Evolutionary conservation across 2,888 invertebrate genomes (phyloP).

Genomic region (Bibio marci): DNA sequence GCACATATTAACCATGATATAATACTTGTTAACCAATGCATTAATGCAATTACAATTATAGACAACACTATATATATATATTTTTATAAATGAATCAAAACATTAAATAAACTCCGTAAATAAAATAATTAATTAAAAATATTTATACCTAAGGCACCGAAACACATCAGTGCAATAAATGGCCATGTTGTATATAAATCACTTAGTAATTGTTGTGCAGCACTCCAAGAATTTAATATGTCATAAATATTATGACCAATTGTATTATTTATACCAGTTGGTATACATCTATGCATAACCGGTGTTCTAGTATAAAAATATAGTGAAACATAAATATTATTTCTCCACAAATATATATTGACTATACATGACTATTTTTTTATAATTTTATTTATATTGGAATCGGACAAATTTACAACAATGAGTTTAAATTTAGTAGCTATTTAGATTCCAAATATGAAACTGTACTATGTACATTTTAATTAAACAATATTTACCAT

Average conservation of each 20-base stretch:
- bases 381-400: neutral
- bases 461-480: too few species aligned
- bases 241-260: constrained; percentile 39
- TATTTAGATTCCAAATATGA: too few species aligned
- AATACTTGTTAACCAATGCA: constrained; percentile 66
- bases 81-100: neutral
- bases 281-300: constrained; percentile 76
- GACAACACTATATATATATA: constrained; percentile 61
- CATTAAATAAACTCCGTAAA: constrained; percentile 1
- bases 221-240: constrained; percentile 73
- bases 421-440: too few species aligned
- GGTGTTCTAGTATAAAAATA: constrained; percentile 37
- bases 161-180: constrained; percentile 63
- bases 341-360: too few species aligned
- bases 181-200: constrained; percentile 82
- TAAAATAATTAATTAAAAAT: constrained; percentile 18
- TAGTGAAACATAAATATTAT: too few species aligned
- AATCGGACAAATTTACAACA: too few species aligned
- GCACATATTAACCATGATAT: constrained; percentile 82
- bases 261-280: constrained; percentile 48
- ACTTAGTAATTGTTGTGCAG: constrained; percentile 70
- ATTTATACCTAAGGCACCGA: constrained; percentile 60
- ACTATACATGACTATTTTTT: constrained; percentile 10
- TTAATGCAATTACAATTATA: constrained; percentile 61
- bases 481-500: too few species aligned